phyloP scores from a whole-genome alignment of 2,797 vertebrate genomes.

The Chanos chanos region DNA sequence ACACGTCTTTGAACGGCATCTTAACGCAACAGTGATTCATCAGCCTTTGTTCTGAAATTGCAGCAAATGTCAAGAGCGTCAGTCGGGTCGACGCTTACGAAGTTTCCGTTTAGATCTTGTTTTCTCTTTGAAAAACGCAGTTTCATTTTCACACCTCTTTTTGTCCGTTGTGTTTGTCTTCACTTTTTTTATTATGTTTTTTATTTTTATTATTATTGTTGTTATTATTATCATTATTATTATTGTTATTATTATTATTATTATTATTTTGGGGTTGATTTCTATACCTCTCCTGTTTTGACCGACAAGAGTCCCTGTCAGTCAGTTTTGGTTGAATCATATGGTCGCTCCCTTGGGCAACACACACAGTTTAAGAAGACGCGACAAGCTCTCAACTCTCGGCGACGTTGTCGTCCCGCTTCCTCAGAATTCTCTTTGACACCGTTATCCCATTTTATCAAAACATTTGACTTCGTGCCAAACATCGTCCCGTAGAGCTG shows the following conservation, averaged over 20 bases:
- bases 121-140: no score
- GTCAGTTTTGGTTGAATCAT: not conserved
- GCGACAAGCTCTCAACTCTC: not conserved
- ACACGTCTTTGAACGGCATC: no score
- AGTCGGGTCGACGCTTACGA: no score
- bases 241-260: not conserved
- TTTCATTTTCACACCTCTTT: no score
- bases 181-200: no score
- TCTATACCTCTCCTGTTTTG: not conserved
- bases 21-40: no score
- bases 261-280: not conserved
- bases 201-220: no score
- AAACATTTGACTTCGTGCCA: conserved; percentile 29
- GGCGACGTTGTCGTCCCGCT: conserved; percentile 40
- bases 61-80: no score
- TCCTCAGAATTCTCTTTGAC: conserved; percentile 47
- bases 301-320: not conserved
- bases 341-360: not conserved
- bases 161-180: no score
- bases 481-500: conserved; percentile 32
- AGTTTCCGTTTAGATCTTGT: no score
- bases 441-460: conserved; percentile 42
- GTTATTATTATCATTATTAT: no score
- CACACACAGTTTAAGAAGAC: not conserved
- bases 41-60: no score